These are phyloP conservation scores for Agapetus fuscipes DNA, from an alignment of 2,888 invertebrate species.

Conservation along the genomic window DNA sequence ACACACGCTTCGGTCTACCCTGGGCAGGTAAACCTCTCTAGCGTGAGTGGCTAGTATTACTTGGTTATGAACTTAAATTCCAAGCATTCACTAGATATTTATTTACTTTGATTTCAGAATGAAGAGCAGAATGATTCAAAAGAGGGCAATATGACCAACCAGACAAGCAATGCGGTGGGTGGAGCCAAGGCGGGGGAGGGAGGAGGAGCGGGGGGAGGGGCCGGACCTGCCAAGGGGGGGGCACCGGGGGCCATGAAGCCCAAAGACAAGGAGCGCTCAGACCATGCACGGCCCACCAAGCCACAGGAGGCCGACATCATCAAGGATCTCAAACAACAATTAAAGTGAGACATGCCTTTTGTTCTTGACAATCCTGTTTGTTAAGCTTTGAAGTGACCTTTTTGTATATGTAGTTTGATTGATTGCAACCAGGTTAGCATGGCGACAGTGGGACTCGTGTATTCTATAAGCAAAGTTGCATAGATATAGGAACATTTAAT, in stretches of 20 bases:
- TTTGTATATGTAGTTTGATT: too few species aligned
- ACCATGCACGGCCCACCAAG: conserved; percentile 27
- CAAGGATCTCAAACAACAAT: conserved; percentile 80
- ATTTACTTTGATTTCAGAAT: conserved; percentile 14
- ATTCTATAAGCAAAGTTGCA: too few species aligned
- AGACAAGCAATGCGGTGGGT: conserved; percentile 24
- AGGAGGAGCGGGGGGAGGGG: conserved; percentile 7
- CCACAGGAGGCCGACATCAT: conserved; percentile 56
- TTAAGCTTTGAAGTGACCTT: conserved; percentile 1
- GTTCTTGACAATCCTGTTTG: too few species aligned
- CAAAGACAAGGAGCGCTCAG: conserved; percentile 21
- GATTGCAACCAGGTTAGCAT: too few species aligned
- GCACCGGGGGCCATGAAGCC: conserved; percentile 4
- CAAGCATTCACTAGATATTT: too few species aligned
- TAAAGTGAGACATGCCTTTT: conserved; percentile 58
- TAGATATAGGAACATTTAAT: too few species aligned
- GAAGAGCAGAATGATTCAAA: conserved; percentile 17
- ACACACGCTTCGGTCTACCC: too few species aligned
- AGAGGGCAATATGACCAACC: conserved; percentile 18
- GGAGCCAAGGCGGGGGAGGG: conserved; percentile 30
- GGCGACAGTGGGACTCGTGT: too few species aligned
- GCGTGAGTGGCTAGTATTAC: too few species aligned
- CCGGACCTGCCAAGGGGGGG: conserved; percentile 10
- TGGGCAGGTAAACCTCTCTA: too few species aligned
- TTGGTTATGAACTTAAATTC: too few species aligned